phyloP scores from a whole-genome alignment of 1,140 invertebrate genomes.

The Mycetomoellerius zeteki region DNA sequence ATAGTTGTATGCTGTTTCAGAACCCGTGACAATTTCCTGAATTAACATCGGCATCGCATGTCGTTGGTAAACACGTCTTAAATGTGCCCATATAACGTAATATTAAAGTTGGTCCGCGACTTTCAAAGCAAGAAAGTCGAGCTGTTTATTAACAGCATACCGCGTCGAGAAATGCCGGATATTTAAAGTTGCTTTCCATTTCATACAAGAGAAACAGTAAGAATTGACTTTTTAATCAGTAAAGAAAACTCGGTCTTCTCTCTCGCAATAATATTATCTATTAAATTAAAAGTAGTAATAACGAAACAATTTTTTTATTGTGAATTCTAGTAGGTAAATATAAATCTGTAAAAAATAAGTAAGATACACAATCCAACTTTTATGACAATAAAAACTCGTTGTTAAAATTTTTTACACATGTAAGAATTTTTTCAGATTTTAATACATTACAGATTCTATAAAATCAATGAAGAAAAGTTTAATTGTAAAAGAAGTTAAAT shows the following conservation, averaged over 20 bases:
- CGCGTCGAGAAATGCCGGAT: conserved; percentile 6
- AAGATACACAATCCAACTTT: too few species aligned
- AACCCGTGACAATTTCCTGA: conserved; percentile 39
- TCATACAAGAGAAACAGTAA: neutral
- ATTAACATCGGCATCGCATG: conserved; percentile 45
- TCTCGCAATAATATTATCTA: neutral
- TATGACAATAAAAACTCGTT: too few species aligned
- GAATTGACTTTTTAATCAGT: neutral
- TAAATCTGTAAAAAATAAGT: too few species aligned
- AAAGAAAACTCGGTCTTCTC: neutral
- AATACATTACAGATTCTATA: too few species aligned
- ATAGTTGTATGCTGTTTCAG: conserved; percentile 15
- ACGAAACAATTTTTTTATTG: too few species aligned
- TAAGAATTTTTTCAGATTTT: too few species aligned
- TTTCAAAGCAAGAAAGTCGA: conserved; percentile 33
- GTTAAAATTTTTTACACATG: too few species aligned
- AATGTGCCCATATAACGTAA: conserved; percentile 14
- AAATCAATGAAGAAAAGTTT: too few species aligned
- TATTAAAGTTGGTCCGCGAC: conserved; percentile 6
- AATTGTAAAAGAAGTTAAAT: too few species aligned
- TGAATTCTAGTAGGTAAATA: too few species aligned
- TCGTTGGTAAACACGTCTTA: conserved; percentile 12
- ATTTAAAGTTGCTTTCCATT: conserved; percentile 18
- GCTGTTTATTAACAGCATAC: conserved; percentile 10
- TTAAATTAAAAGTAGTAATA: too few species aligned